Conservation (phyloP, 2,888 invertebrate species). For the Drosophila anomalata region DNA sequence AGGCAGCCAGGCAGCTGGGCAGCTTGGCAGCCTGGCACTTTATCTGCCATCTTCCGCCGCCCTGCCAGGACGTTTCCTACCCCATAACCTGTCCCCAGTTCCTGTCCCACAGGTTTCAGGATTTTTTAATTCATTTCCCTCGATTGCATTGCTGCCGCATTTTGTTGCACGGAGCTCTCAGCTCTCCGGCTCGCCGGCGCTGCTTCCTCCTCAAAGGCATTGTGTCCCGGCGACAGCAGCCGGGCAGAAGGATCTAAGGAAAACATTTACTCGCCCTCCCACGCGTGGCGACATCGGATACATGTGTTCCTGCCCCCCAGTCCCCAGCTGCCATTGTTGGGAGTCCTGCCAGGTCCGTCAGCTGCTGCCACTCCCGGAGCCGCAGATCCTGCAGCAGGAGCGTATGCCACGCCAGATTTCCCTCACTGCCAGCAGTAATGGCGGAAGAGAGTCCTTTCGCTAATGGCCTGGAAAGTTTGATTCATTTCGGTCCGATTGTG, state of each 20-base stretch:
- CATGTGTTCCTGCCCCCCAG: conserved; percentile 9
- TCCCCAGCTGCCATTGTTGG: conserved; percentile 33
- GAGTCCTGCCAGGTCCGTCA: conserved; percentile 6
- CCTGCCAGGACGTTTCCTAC: neutral
- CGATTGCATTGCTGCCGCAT: conserved; percentile 24
- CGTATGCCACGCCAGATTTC: neutral
- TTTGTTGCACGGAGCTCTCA: conserved; percentile 15
- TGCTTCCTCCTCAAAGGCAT: conserved; percentile 27
- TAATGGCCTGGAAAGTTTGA: neutral
- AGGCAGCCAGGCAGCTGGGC: neutral
- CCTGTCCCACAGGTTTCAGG: conserved; percentile 6
- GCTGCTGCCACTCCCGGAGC: conserved; percentile 24
- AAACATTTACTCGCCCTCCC: conserved; percentile 14
- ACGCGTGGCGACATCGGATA: neutral
- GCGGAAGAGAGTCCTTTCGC: neutral
- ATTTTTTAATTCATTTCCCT: conserved; percentile 31
- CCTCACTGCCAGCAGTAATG: neutral
- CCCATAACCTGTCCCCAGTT: neutral
- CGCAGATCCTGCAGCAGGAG: neutral
- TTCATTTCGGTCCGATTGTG: neutral
- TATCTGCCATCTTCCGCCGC: conserved; percentile 9
- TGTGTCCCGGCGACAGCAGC: conserved; percentile 19
- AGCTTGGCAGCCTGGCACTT: neutral
- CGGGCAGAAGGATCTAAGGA: conserved; percentile 6
- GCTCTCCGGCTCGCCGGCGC: conserved; percentile 4